Conservation (phyloP, 2,888 invertebrate genomes). For the Hybos culiciformis region DNA sequence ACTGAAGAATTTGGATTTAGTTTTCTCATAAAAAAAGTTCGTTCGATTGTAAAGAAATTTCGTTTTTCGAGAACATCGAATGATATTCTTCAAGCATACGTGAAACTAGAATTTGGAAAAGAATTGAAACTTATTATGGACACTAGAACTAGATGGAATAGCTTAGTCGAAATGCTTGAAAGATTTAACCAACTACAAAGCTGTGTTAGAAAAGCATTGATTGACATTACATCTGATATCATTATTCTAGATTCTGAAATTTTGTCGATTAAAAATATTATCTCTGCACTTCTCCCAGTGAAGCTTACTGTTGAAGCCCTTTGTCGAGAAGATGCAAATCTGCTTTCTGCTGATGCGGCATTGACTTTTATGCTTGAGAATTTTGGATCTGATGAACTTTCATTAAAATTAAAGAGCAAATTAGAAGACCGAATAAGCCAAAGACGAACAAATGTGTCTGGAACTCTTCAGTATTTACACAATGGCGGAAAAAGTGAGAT, state of each 20-base stretch:
- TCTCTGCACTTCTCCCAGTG: background rate
- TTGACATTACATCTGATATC: slow-evolving; percentile 13
- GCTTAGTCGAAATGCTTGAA: slow-evolving; percentile 11
- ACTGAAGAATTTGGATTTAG: slow-evolving; percentile 1
- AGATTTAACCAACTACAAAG: slow-evolving; percentile 14
- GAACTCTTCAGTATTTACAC: slow-evolving; percentile 1
- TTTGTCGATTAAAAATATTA: slow-evolving; percentile 5
- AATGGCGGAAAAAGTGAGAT: background rate
- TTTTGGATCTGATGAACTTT: slow-evolving; percentile 2
- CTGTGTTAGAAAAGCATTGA: slow-evolving; percentile 15
- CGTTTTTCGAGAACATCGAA: slow-evolving; percentile 12
- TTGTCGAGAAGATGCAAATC: slow-evolving; percentile 2
- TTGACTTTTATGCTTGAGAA: slow-evolving; percentile 4
- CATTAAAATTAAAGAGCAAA: background rate
- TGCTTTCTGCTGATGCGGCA: background rate
- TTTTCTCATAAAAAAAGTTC: slow-evolving; percentile 3
- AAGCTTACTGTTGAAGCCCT: slow-evolving; percentile 2
- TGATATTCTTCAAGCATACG: slow-evolving; percentile 11
- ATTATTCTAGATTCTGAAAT: slow-evolving; percentile 2
- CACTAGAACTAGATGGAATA: slow-evolving; percentile 13
- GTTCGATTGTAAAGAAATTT: slow-evolving; percentile 2
- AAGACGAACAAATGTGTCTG: slow-evolving; percentile 3
- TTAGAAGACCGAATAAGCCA: background rate
- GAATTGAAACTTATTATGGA: slow-evolving; percentile 10
- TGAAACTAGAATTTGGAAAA: slow-evolving; percentile 8